A percentile compares a stretch with the other conserved stretches of the same genome.
Conservation (phyloP, 2,113 vertebrate species). For the Corythornis vintsioides region DNA sequence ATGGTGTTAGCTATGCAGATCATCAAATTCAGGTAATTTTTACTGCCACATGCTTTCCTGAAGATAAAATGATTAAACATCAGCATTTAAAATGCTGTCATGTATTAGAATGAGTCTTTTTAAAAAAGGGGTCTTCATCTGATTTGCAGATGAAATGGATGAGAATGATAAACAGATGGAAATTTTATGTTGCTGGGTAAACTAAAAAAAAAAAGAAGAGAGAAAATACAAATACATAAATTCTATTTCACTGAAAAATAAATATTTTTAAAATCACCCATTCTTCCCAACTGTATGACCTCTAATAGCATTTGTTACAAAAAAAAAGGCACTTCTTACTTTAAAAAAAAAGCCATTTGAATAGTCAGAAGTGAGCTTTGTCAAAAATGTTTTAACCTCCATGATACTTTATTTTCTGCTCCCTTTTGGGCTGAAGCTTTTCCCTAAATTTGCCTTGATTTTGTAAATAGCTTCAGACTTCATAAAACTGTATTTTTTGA, state of each 20-base stretch:
- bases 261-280: rapidly evolving
- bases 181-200: neutral
- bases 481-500: neutral
- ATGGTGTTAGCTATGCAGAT: neutral
- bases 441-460: neutral
- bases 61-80: conserved; percentile 13
- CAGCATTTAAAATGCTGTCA: neutral
- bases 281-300: neutral
- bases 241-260: neutral
- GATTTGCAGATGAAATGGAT: neutral
- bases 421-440: neutral
- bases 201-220: neutral
- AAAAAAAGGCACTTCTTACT: neutral
- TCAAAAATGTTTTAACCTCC: neutral
- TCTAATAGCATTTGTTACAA: too few relatives aligned
- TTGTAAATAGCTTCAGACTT: neutral
- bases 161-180: neutral
- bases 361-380: neutral
- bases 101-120: neutral
- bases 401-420: neutral
- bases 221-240: neutral
- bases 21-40: conserved; percentile 4
- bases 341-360: neutral
- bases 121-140: neutral
- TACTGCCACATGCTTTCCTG: neutral